Evolutionary conservation across 2,888 invertebrate genomes (phyloP).

Genomic region (Leptogaster cylindrica): DNA sequence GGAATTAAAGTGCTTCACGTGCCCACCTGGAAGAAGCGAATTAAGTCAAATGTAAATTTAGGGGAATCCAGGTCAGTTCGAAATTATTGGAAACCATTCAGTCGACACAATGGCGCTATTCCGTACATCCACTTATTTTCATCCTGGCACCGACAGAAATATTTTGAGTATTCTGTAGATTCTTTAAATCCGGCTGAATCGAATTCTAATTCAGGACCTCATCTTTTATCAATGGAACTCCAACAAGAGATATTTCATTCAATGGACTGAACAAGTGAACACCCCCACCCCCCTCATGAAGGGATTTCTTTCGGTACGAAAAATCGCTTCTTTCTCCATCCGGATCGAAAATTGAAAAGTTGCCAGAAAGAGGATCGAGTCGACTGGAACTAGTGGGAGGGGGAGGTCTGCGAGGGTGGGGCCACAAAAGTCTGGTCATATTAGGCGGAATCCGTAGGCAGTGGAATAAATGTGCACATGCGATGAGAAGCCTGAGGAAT

Average conservation of each 20-base stretch:
- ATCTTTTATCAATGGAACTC: conserved; percentile 29
- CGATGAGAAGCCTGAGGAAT: background rate
- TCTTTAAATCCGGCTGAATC: conserved; percentile 13
- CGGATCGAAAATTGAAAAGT: conserved; percentile 25
- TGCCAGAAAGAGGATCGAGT: conserved; percentile 18
- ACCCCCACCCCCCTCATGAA: background rate
- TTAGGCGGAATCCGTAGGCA: background rate
- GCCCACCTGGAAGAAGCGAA: too few relatives aligned
- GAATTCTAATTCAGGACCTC: conserved; percentile 26
- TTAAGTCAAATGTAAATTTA: background rate
- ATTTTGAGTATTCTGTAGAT: conserved; percentile 8
- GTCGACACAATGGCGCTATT: background rate
- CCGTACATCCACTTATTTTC: conserved; percentile 6
- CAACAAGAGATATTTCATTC: background rate
- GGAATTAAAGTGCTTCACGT: too few relatives aligned
- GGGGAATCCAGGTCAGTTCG: conserved; percentile 11
- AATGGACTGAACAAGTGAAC: conserved; percentile 1
- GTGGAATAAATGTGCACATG: conserved; percentile 17
- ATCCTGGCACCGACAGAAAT: conserved; percentile 12
- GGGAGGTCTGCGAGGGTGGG: background rate
- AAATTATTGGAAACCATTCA: conserved; percentile 6
- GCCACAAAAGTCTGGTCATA: background rate
- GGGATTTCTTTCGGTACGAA: background rate
- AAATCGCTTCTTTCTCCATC: conserved; percentile 5
- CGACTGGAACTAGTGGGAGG: background rate